These are phyloP conservation scores for Alethe castanea DNA, from an alignment of 2,113 vertebrate genomes.

Conservation along the genomic window DNA sequence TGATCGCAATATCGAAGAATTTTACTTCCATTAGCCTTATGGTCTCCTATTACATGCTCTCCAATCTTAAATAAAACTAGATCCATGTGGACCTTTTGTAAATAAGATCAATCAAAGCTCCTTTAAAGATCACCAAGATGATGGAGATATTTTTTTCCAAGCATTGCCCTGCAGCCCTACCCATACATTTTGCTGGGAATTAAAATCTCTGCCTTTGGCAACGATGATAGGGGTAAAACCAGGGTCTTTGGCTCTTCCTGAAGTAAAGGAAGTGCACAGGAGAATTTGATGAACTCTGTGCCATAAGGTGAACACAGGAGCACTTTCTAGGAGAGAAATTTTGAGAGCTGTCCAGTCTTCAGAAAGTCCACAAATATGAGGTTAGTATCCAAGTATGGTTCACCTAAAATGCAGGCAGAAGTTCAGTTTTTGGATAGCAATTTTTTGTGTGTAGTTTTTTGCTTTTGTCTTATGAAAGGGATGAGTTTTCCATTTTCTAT, in stretches of 20 bases:
- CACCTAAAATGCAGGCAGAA: background rate
- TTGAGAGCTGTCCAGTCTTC: background rate
- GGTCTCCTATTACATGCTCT: background rate
- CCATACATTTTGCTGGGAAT: background rate
- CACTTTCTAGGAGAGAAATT: background rate
- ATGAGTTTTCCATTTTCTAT: background rate
- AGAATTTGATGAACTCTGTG: background rate
- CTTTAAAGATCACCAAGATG: background rate
- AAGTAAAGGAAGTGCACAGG: background rate
- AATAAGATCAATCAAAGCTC: slow-evolving; percentile 42
- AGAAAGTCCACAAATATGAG: background rate
- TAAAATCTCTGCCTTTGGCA: background rate
- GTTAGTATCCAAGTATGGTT: background rate
- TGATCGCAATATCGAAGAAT: slow-evolving; percentile 36
- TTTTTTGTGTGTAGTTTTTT: background rate
- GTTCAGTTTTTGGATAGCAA: background rate
- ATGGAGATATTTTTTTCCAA: background rate
- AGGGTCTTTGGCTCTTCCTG: background rate
- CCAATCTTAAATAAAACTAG: background rate
- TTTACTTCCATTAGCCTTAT: slow-evolving; percentile 28
- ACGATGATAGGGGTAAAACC: accelerated
- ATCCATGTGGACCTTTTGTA: slow-evolving; percentile 15
- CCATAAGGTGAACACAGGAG: background rate
- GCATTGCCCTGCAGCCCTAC: background rate
- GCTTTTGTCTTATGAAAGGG: background rate